These are phyloP conservation scores for Strix aluco DNA, from an alignment of 2,113 vertebrate species.

Conservation along the genomic window DNA sequence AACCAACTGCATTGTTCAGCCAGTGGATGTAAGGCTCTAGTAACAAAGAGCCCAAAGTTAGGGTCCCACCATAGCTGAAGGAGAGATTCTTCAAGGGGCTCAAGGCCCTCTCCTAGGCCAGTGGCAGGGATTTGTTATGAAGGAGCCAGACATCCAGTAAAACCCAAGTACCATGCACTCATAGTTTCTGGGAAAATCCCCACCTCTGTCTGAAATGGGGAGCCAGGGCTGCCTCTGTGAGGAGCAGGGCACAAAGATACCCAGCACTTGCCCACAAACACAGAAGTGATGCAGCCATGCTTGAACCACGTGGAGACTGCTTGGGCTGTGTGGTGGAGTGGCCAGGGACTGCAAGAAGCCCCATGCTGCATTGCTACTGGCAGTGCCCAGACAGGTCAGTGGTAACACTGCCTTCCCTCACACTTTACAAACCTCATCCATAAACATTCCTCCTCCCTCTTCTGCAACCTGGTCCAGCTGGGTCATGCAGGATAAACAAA, in stretches of 20 bases:
- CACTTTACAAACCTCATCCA: not conserved
- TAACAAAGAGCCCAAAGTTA: not conserved
- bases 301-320: not conserved
- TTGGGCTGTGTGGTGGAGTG: accelerated
- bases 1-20: not conserved
- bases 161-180: not conserved
- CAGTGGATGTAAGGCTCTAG: not conserved
- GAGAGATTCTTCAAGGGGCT: not conserved
- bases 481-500: not conserved
- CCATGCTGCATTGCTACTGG: not conserved
- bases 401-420: accelerated
- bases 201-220: accelerated
- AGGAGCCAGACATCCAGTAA: not conserved
- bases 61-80: not conserved
- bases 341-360: not conserved
- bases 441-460: not conserved
- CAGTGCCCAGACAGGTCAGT: not conserved
- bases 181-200: not conserved
- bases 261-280: not conserved
- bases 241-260: not conserved
- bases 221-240: not conserved
- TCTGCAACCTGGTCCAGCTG: not conserved
- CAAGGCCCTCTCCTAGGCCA: not conserved
- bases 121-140: not conserved
- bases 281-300: not conserved